phyloP scores from a whole-genome alignment of 2,888 invertebrate genomes.

The Urechis unicinctus region DNA sequence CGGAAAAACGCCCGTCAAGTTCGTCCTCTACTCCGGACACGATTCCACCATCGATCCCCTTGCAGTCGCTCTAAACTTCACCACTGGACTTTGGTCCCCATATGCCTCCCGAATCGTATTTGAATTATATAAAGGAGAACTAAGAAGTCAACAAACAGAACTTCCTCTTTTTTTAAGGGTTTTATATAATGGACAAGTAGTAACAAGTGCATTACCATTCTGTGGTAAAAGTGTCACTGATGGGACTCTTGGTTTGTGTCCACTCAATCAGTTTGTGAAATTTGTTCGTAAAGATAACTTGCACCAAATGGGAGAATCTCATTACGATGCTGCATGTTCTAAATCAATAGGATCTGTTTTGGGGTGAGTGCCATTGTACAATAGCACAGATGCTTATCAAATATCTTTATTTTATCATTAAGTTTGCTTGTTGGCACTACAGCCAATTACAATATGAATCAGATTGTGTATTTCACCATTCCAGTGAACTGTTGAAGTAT shows the following conservation, averaged over 20 bases:
- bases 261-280: slow-evolving; percentile 78
- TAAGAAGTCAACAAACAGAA: neutral
- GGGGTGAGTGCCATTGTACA: too few species aligned
- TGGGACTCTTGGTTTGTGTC: slow-evolving; percentile 57
- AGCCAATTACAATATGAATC: too few species aligned
- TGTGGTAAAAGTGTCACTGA: slow-evolving; percentile 55
- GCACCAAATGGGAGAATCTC: neutral
- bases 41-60: slow-evolving; percentile 84
- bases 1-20: slow-evolving; percentile 32
- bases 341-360: neutral
- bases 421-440: too few species aligned
- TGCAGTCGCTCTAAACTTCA: slow-evolving; percentile 70
- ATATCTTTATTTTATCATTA: too few species aligned
- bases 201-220: slow-evolving; percentile 74
- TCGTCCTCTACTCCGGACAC: slow-evolving; percentile 82
- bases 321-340: neutral
- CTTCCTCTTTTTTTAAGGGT: slow-evolving; percentile 64
- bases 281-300: slow-evolving; percentile 56
- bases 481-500: too few species aligned
- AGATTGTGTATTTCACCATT: too few species aligned
- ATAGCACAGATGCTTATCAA: too few species aligned
- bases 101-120: slow-evolving; percentile 83
- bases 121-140: slow-evolving; percentile 66
- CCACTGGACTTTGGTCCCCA: slow-evolving; percentile 61
- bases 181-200: slow-evolving; percentile 78